A percentile compares a stretch with the other conserved stretches of the same genome.
phyloP scores from a whole-genome alignment of 2,797 vertebrate genomes.

The Hemibagrus guttatus region DNA sequence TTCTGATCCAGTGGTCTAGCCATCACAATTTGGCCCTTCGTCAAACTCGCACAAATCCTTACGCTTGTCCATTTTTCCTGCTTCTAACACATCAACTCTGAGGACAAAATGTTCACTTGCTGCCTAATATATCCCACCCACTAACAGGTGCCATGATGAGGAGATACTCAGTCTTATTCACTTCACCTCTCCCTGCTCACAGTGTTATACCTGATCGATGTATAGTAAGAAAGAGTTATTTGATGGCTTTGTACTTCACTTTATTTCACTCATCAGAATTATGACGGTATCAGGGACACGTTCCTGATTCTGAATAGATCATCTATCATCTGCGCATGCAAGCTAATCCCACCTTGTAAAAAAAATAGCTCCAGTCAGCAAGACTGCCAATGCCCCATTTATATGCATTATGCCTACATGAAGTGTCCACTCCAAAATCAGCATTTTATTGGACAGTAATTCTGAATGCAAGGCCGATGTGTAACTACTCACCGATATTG shows the following conservation, averaged over 20 bases:
- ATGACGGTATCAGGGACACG: neutral
- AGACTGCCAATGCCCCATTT: neutral
- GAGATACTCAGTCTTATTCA: too few relatives aligned
- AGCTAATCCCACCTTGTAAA: neutral
- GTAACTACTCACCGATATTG: slow-evolving; percentile 91
- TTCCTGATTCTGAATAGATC: neutral
- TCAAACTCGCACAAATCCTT: too few relatives aligned
- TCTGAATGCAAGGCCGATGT: neutral
- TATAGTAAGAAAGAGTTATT: neutral
- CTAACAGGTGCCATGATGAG: too few relatives aligned
- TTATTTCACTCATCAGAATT: neutral
- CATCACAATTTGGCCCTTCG: too few relatives aligned
- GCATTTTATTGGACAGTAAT: neutral
- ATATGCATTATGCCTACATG: neutral
- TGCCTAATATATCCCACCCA: too few relatives aligned
- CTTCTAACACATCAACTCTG: too few relatives aligned
- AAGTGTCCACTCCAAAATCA: neutral
- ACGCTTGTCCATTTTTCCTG: too few relatives aligned
- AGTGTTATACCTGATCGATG: neutral
- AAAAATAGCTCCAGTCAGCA: neutral
- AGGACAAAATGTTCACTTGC: too few relatives aligned
- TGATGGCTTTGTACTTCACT: neutral
- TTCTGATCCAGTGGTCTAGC: too few relatives aligned
- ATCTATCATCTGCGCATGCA: neutral
- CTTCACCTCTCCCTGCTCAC: too few relatives aligned